Evolutionary conservation across 1,140 invertebrate species (phyloP), one percentile per base, ranked within the genome.

Genomic region (Helicoverpa armigera): DNA sequence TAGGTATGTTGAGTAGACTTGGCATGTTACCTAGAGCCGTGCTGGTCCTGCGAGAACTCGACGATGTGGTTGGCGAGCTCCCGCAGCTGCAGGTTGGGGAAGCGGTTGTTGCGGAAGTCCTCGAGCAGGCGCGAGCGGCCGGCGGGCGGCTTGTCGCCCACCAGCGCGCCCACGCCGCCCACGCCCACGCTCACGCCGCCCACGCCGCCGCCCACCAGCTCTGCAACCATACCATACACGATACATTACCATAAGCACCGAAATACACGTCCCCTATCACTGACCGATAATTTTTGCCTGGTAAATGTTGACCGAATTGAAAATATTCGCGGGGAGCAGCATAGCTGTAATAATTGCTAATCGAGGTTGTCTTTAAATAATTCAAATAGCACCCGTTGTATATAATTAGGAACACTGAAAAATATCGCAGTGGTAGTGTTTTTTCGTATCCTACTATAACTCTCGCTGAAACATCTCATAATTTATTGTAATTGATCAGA

Each of bases 11-110:
- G 23, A 23, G 23, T 23, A 23, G 23, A 23, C 2, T 23, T 23
- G 50, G 18, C 12, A 53, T 43, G 9, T 43, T 65, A 95, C 93
- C 99, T 97, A 11, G 99, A 99, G 11, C 99, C 99, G 94, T 99
- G 99, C 94, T 99, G 99, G 96, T 99, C 99, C 95, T 99, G 99
- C 78, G 99, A 99, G 95, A 99, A 99, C 94, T 99, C 98, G 1
- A 99, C 98, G 61, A 99, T 98, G 89, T 99, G 99, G 85, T 98
- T 98, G 84, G 99, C 99, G 95, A 99, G 99, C 95, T 99, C 99
- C 94, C 99, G 99, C 31, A 99, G 96, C 72, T 97, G 96, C 79
- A 99, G 96, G 95, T 99, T 99, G 23, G 99, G 98, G 94, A 98
- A 99, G 92, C 97, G 96, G 92, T 97, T 97, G 94, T 97, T 98